Evolutionary conservation across 2,888 invertebrate species (phyloP).

Genomic region (Cosmorhoe ocellata): DNA sequence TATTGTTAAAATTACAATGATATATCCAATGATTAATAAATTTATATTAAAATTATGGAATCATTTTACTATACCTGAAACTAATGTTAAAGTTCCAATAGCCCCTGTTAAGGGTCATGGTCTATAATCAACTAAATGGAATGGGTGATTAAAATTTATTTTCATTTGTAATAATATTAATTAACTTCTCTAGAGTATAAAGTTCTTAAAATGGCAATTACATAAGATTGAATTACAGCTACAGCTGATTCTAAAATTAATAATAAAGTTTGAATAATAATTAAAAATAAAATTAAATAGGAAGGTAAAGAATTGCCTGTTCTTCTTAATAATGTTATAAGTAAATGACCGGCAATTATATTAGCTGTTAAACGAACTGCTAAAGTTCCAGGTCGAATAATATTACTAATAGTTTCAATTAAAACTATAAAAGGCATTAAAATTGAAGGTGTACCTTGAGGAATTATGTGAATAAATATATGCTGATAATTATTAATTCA

Average conservation of each 20-base stretch:
- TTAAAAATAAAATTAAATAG: slow-evolving; percentile 57
- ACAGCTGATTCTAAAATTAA: slow-evolving; percentile 83
- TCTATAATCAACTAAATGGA: slow-evolving; percentile 85
- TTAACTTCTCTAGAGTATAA: slow-evolving; percentile 86
- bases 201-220: slow-evolving; percentile 84
- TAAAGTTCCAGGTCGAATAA: slow-evolving; percentile 87
- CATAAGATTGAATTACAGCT: slow-evolving; percentile 86
- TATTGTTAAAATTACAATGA: slow-evolving; percentile 75
- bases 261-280: slow-evolving; percentile 75
- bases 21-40: slow-evolving; percentile 77
- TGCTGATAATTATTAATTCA: slow-evolving; percentile 84
- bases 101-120: slow-evolving; percentile 85
- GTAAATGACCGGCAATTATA: slow-evolving; percentile 88
- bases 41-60: slow-evolving; percentile 81
- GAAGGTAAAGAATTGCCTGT: slow-evolving; percentile 48
- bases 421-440: slow-evolving; percentile 88
- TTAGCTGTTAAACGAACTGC: slow-evolving; percentile 88
- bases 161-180: slow-evolving; percentile 72
- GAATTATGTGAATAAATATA: slow-evolving; percentile 86
- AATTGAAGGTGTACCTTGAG: slow-evolving; percentile 84
- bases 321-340: slow-evolving; percentile 83
- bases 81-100: slow-evolving; percentile 80
- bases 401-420: slow-evolving; percentile 88
- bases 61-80: slow-evolving; percentile 84
- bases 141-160: slow-evolving; percentile 82